These are phyloP conservation scores for Oligia latruncula DNA, from an alignment of 2,888 invertebrate species.

Conservation along the genomic window DNA sequence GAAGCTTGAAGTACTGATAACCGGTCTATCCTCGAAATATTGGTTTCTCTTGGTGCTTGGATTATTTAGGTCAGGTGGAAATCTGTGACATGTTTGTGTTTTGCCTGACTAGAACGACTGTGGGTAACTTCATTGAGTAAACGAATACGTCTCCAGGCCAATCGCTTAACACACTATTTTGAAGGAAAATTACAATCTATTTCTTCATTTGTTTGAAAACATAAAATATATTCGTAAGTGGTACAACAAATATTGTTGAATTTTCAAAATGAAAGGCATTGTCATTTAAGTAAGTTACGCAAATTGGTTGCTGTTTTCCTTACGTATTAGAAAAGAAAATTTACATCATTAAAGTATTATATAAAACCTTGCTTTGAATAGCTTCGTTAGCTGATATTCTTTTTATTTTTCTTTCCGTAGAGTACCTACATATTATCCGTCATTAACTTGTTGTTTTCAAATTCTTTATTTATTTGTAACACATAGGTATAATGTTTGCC, in stretches of 20 bases:
- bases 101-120: neutral
- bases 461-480: neutral
- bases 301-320: neutral
- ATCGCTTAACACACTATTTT: too few relatives aligned
- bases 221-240: too few relatives aligned
- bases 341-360: neutral
- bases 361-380: slow-evolving; percentile 10
- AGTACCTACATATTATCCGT: slow-evolving; percentile 1
- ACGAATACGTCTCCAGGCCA: neutral
- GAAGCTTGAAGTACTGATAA: neutral
- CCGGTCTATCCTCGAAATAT: neutral
- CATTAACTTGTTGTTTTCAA: neutral
- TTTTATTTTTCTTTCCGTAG: neutral
- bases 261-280: neutral
- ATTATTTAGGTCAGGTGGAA: neutral
- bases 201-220: too few relatives aligned
- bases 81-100: neutral
- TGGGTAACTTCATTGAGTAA: neutral
- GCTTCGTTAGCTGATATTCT: slow-evolving; percentile 20
- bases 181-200: too few relatives aligned
- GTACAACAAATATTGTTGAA: neutral
- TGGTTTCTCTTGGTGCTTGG: neutral
- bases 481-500: neutral
- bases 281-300: neutral
- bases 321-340: slow-evolving; percentile 7